Evolutionary conservation across 2,888 invertebrate genomes (phyloP).

Genomic region (Lepeophtheirus nordmannii): DNA sequence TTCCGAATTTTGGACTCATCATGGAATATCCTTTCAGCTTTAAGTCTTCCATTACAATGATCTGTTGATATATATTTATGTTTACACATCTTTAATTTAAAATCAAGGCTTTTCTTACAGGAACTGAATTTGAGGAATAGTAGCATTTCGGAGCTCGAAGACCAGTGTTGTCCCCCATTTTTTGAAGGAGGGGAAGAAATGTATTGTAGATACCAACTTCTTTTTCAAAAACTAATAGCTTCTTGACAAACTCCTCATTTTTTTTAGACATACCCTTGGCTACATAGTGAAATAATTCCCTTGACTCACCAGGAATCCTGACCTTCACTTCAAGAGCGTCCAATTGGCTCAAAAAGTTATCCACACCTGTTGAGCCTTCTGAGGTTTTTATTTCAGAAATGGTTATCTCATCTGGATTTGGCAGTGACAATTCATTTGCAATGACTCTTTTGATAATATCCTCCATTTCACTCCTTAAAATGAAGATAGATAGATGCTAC

Average conservation of each 20-base stretch:
- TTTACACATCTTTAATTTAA: too few relatives aligned
- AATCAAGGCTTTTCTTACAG: background rate
- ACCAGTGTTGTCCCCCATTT: background rate
- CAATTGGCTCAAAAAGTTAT: background rate
- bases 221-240: background rate
- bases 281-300: background rate
- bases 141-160: background rate
- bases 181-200: background rate
- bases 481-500: too few relatives aligned
- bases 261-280: background rate
- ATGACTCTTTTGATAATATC: too few relatives aligned
- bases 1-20: constrained; percentile 1
- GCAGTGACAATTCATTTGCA: too few relatives aligned
- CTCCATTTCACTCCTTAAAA: too few relatives aligned
- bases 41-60: background rate
- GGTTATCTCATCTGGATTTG: background rate
- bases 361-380: background rate
- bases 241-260: background rate
- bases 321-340: background rate
- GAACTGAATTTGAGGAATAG: background rate
- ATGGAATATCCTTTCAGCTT: background rate
- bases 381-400: background rate
- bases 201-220: background rate
- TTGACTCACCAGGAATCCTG: background rate
- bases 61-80: too few relatives aligned